Conservation (phyloP, 2,113 vertebrate genomes). For the Apus apus region DNA sequence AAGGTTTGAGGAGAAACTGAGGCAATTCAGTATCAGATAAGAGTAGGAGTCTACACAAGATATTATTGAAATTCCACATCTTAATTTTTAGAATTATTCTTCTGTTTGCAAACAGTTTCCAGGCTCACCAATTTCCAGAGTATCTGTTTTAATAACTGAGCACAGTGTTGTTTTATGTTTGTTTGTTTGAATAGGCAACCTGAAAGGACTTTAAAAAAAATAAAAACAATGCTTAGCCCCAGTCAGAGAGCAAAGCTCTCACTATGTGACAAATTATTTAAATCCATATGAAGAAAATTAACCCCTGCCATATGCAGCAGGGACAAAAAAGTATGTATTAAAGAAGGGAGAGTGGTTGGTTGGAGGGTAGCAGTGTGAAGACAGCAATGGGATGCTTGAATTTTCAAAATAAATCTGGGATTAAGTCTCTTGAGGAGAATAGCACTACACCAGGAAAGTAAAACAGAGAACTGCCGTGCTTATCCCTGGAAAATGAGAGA, state of each 20-base stretch:
- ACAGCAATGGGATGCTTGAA: neutral
- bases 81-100: neutral
- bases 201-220: neutral
- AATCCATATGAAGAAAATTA: neutral
- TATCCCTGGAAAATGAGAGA: neutral
- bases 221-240: neutral
- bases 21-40: neutral
- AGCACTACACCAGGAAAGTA: neutral
- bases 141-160: neutral
- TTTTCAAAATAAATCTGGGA: neutral
- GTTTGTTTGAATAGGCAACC: neutral
- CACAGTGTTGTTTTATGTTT: neutral
- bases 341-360: neutral
- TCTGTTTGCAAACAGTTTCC: neutral
- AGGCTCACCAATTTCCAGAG: neutral
- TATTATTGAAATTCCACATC: neutral
- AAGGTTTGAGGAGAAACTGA: neutral
- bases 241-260: neutral
- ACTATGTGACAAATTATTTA: neutral
- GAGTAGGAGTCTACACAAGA: neutral
- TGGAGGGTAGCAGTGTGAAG: neutral
- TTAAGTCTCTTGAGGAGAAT: neutral
- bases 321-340: neutral
- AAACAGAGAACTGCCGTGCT: neutral
- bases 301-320: neutral